Evolutionary conservation across 2,797 vertebrate species (phyloP), one percentile per base, ranked within the genome.

Genomic region (Salmo trutta): DNA sequence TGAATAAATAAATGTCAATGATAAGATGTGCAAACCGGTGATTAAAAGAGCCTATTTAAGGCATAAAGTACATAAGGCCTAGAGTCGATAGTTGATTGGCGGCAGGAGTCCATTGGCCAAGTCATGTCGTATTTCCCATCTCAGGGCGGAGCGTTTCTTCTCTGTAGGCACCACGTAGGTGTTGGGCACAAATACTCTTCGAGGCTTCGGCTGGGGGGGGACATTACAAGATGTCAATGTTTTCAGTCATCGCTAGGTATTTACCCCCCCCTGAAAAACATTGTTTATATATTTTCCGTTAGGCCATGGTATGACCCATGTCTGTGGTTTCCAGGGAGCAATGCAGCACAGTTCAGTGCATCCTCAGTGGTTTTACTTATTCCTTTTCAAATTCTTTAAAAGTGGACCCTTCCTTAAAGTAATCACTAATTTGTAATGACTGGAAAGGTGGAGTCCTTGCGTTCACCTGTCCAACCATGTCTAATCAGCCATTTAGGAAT

Each of bases 101-200:
- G 95, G 97, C 0, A 95, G 71, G 29, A 93, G 70, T 0, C 95
- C 92, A 0, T 92, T 91, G 73, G 96, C 96, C 79, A 99, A 82
- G 67, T 96, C 93, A 76, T 92, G 95, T 53, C 96, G 94, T 83
- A 97, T 86, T 67, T 93, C 89, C 95, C 95, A 98, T 75, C 96
- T 92, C 7, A 98, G 91, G 1, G 95, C 91, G 0, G 93, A 94
- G 0, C 98, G 92, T 75, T 96, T 97, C 90, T 99, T 99, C 59
- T 95, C 94, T 0, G 97, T 98, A 16, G 98, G 97, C 27, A 96
- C 94, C 0, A 88, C 12, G 41, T 98, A 98, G 2, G 77, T 77
- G 84, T 97, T 99, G 24, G 95, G 96, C n/a, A 91, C 54, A 2
- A 78, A 88, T 0, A 89, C 74, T 3, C 85, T 89, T 14, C 75